These are phyloP conservation scores for Epinephelus malabaricus DNA, from an alignment of 2,797 vertebrate genomes.

Conservation along the genomic window DNA sequence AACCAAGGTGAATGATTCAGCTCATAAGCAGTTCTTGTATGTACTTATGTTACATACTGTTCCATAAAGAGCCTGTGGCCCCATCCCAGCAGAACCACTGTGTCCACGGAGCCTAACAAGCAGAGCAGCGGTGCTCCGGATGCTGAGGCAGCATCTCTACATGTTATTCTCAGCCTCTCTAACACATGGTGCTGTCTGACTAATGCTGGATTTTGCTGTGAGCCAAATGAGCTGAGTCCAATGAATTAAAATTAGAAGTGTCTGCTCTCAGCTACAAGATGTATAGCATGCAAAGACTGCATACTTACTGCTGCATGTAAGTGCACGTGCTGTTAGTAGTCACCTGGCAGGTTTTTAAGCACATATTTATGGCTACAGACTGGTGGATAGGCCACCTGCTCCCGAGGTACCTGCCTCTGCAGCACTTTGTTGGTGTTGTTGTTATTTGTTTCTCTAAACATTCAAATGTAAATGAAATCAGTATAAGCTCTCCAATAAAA, in stretches of 20 bases:
- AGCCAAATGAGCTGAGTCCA: slow-evolving; percentile 65
- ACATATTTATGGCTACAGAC: slow-evolving; percentile 6
- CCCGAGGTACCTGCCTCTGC: slow-evolving; percentile 11
- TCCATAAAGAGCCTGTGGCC: neutral
- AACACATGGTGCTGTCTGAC: slow-evolving; percentile 47
- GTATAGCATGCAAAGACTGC: slow-evolving; percentile 16
- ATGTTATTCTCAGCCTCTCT: slow-evolving; percentile 37
- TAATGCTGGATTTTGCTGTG: slow-evolving; percentile 49
- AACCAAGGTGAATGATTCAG: neutral
- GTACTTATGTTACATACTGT: neutral
- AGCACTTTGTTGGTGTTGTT: neutral
- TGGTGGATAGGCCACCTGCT: slow-evolving; percentile 8
- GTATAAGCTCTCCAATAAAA: neutral
- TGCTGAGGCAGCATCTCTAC: slow-evolving; percentile 54
- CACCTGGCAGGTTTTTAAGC: slow-evolving; percentile 5
- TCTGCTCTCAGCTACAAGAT: slow-evolving; percentile 37
- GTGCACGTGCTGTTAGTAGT: slow-evolving; percentile 18
- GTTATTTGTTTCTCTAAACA: neutral
- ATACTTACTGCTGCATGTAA: slow-evolving; percentile 4
- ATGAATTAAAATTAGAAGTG: slow-evolving; percentile 63
- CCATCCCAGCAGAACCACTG: neutral
- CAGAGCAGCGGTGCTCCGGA: neutral
- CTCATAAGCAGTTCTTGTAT: neutral
- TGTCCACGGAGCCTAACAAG: slow-evolving; percentile 8
- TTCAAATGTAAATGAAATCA: too few species aligned